A percentile compares a stretch with the other conserved stretches of the same genome.
phyloP scores from a whole-genome alignment of 2,113 vertebrate species.

The Thamnophis sirtalis region DNA sequence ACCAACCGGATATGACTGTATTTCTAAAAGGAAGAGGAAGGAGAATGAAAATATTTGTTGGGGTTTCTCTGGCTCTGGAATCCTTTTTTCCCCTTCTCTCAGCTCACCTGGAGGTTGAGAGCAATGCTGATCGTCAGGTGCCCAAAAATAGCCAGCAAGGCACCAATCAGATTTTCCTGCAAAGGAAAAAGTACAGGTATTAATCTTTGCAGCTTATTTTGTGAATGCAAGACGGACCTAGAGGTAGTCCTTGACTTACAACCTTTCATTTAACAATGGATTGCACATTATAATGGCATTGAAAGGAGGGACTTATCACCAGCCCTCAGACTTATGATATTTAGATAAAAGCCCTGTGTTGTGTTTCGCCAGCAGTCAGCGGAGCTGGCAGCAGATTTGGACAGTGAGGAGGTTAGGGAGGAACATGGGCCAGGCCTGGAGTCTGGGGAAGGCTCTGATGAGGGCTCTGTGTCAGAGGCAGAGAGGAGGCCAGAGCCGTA shows the following conservation, averaged over 20 bases:
- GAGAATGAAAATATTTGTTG: background rate
- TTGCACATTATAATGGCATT: background rate
- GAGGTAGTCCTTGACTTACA: background rate
- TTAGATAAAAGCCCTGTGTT: background rate
- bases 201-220: background rate
- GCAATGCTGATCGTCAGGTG: slow-evolving; percentile 91
- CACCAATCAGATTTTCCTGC: slow-evolving; percentile 94
- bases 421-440: no score
- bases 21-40: slow-evolving; percentile 73
- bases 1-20: slow-evolving; percentile 86
- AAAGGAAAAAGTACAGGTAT: slow-evolving; percentile 10
- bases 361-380: no score
- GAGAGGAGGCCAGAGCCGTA: no score
- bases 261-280: background rate
- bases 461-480: no score
- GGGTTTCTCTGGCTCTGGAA: accelerated
- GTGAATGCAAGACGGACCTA: background rate
- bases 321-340: background rate
- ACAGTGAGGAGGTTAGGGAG: no score
- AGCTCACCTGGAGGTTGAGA: slow-evolving; percentile 86
- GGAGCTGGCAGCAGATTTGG: no score
- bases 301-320: background rate
- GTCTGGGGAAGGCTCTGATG: no score
- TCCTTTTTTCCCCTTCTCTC: background rate
- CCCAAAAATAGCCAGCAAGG: slow-evolving; percentile 91